phyloP scores from a whole-genome alignment of 1,140 invertebrate species.

The Zeugodacus cucurbitae region DNA sequence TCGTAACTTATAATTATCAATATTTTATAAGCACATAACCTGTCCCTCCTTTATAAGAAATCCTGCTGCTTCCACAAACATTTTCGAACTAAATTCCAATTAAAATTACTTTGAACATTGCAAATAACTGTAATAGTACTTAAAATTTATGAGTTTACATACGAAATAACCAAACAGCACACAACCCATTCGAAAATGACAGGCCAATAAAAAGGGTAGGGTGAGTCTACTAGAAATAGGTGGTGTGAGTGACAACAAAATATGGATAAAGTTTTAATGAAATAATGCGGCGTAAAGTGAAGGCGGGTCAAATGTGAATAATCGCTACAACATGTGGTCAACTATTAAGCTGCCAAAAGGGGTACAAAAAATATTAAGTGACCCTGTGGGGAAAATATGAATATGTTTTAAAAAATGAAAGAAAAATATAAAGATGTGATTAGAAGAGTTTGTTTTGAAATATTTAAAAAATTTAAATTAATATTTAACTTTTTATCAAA shows the following conservation, averaged over 20 bases:
- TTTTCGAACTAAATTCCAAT: neutral
- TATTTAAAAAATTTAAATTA: too few relatives aligned
- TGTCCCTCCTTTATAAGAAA: too few relatives aligned
- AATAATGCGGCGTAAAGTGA: conserved; percentile 33
- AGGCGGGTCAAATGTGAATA: conserved; percentile 1
- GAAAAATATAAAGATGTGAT: neutral
- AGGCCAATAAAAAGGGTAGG: neutral
- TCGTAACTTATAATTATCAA: too few relatives aligned
- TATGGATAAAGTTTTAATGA: conserved; percentile 37
- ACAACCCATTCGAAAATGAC: neutral
- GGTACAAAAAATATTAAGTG: too few relatives aligned
- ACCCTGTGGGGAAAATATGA: neutral
- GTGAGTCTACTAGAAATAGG: too few relatives aligned
- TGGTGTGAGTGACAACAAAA: conserved; percentile 14
- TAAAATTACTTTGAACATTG: neutral
- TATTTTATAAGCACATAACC: too few relatives aligned
- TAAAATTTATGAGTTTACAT: neutral
- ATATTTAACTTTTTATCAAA: neutral
- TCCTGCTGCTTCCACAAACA: neutral
- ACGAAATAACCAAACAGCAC: neutral
- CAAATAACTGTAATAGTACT: neutral
- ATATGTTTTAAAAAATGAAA: too few relatives aligned
- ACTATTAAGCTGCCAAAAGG: neutral
- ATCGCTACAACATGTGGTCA: conserved; percentile 7
- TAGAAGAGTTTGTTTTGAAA: neutral